phyloP scores from a whole-genome alignment of 2,113 vertebrate species.

The Chrysemys picta region DNA sequence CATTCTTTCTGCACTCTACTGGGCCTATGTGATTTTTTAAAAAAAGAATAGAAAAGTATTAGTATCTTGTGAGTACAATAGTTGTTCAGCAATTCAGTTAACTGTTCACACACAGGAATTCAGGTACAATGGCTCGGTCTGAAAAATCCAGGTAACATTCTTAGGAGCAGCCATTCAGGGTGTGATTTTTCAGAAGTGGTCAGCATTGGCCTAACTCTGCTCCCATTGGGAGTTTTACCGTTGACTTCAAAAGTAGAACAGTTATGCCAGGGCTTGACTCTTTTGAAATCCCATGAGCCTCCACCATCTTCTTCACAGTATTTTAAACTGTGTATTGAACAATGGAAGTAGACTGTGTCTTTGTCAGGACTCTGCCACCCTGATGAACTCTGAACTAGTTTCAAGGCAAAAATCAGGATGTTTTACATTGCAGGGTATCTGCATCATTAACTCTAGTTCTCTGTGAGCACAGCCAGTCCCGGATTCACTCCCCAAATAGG shows the following conservation, averaged over 20 bases:
- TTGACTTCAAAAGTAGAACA: background rate
- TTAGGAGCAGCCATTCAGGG: background rate
- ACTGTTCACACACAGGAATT: background rate
- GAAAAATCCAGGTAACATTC: background rate
- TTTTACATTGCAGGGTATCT: background rate
- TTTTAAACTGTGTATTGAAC: background rate
- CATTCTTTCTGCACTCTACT: background rate
- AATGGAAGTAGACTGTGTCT: background rate
- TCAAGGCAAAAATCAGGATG: background rate
- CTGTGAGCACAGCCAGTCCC: too few relatives aligned
- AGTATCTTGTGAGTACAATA: background rate
- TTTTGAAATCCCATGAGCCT: background rate
- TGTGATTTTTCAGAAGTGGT: background rate
- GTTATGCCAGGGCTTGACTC: background rate
- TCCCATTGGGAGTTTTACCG: background rate
- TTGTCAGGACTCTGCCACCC: background rate
- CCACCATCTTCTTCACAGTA: background rate
- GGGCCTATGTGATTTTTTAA: background rate
- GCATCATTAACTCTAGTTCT: too few relatives aligned
- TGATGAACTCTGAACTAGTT: slow-evolving; percentile 8
- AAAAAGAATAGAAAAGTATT: background rate
- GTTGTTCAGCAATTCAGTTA: background rate
- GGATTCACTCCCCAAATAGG: too few relatives aligned
- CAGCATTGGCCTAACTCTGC: background rate
- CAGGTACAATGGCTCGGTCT: background rate